Evolutionary conservation across 2,888 invertebrate species (phyloP).

Genomic region (Xylota sylvarum): DNA sequence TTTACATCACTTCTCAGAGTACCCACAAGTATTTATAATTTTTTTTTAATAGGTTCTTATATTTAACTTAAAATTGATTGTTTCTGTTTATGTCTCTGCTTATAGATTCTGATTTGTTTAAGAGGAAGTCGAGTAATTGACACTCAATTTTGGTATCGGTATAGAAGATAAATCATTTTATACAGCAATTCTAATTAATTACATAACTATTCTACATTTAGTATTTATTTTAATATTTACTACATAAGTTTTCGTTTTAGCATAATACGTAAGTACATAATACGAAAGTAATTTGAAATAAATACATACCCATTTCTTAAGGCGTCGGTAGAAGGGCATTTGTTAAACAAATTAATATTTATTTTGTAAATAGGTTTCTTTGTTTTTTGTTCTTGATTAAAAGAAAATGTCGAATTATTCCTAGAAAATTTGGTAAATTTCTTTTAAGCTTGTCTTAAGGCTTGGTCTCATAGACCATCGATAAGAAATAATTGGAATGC

Average conservation of each 20-base stretch:
- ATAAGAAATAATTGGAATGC: not conserved
- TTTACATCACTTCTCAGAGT: conserved; percentile 44
- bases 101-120: conserved; percentile 28
- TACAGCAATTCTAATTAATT: conserved; percentile 41
- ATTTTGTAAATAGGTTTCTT: not conserved
- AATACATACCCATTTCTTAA: conserved; percentile 49
- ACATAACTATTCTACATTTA: conserved; percentile 38
- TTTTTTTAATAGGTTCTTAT: conserved; percentile 14
- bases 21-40: conserved; percentile 8
- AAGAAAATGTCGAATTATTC: not conserved
- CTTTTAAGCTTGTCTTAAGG: conserved; percentile 31
- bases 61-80: conserved; percentile 58
- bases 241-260: conserved; percentile 13
- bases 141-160: conserved; percentile 45
- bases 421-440: not conserved
- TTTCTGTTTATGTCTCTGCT: conserved; percentile 28
- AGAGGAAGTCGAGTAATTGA: conserved; percentile 70
- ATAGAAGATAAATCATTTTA: conserved; percentile 45
- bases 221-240: conserved; percentile 9
- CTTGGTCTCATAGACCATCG: conserved; percentile 25
- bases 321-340: conserved; percentile 41
- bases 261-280: conserved; percentile 2
- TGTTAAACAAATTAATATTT: not conserved
- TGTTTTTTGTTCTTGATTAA: not conserved
- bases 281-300: conserved; percentile 30